Evolutionary conservation across 1,140 invertebrate genomes (phyloP).

Genomic region (Leptinotarsa defecta): DNA sequence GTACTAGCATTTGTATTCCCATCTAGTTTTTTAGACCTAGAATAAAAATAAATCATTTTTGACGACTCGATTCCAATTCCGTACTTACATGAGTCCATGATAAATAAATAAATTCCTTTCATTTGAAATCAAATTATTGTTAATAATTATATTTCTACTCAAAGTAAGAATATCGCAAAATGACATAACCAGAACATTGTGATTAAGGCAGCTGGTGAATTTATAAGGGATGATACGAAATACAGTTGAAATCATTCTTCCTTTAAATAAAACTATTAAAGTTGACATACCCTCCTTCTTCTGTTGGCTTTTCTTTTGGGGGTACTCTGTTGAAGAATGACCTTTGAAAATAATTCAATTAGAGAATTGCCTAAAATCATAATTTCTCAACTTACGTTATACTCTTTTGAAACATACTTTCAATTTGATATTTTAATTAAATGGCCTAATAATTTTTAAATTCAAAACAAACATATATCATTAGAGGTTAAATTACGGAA

Average conservation of each 20-base stretch:
- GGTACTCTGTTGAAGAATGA: conserved; percentile 23
- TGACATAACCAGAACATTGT: background rate
- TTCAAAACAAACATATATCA: background rate
- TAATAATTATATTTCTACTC: background rate
- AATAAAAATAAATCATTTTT: background rate
- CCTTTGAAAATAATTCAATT: conserved; percentile 8
- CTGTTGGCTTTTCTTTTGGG: conserved; percentile 9
- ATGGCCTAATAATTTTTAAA: background rate
- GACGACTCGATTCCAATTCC: background rate
- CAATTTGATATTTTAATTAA: background rate
- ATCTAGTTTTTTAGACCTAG: no score
- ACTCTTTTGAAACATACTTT: conserved; percentile 10
- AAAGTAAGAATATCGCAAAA: background rate
- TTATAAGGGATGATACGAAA: background rate
- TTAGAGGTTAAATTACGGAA: no score
- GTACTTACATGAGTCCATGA: background rate
- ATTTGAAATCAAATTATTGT: background rate
- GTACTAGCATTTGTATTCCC: no score
- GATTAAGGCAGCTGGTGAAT: background rate
- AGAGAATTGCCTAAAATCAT: no score
- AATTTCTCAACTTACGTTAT: conserved; percentile 22
- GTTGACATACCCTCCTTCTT: conserved; percentile 1
- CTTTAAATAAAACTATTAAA: background rate
- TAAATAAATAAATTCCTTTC: background rate
- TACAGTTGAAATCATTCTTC: background rate